Evolutionary conservation across 2,888 invertebrate genomes (phyloP), one percentile per base, ranked within the genome.

Genomic region (Muschampia plurimacula): DNA sequence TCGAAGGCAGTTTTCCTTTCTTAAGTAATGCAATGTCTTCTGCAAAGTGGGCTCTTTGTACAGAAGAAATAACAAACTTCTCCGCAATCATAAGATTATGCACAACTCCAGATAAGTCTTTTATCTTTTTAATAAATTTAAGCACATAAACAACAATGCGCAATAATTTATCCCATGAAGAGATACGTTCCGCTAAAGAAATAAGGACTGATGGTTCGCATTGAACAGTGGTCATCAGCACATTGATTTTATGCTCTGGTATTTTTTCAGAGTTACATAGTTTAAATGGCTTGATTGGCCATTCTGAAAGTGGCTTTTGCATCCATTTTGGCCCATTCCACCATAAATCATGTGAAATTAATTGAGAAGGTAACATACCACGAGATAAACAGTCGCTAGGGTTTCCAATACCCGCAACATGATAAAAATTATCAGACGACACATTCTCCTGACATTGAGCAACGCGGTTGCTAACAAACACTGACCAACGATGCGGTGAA

Each of bases 361-460:
- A 6, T 52, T 52, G 52, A 6, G 52, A 52, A 7, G 52, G 52
- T 15, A 52, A 8, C 15, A 52, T 52, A 15, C 15, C 52, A 15
- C 52, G 15, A 15, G 52, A 15, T 15, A 15, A 15, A 52, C 52
- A 52, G 15, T 52, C 9, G n/a, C 15, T 52, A 52, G 52, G 52
- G 8, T 52, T 52, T 15, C 7, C 15, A 15, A 15, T 2, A 2
- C 15, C 52, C 2, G 52, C 7, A 8, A 52, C 52, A 15, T 15
- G 15, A 52, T 52, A 52, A 8, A 52, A 52, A 15, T 52, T 7
- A 0, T 52, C 15, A 15, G 52, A 8, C 2, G 52, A 52, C 15
- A 52, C 15, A 15, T 52, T 52, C 15, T 52, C 52, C 52, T 52
- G 52, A 52, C 52, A 52, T 52, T 52, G 52, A n/a, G 52, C 52